Percentiles rank a stretch among this genome's conserved stretches.
Conservation (phyloP, 2,113 vertebrate genomes). For the Gallinago media region DNA sequence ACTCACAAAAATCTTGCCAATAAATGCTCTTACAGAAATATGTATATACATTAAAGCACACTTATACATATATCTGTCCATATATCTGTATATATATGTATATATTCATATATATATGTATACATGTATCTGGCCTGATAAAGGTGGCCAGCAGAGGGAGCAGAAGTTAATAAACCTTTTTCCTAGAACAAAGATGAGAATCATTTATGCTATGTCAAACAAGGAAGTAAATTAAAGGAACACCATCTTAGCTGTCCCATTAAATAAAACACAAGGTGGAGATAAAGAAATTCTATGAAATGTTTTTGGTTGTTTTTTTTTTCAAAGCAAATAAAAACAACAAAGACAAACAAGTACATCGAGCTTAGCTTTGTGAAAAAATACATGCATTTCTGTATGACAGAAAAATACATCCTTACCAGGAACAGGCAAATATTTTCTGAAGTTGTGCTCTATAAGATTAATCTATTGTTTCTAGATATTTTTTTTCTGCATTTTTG, state of each 20-base stretch:
- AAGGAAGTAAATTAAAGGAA: background rate
- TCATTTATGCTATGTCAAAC: background rate
- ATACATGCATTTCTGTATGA: background rate
- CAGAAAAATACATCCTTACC: background rate
- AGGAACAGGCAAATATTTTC: background rate
- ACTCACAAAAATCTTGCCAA: background rate
- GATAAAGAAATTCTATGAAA: background rate
- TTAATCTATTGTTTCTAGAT: background rate
- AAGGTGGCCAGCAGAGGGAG: conserved; percentile 60
- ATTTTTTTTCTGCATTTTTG: background rate
- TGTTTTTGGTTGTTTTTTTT: background rate
- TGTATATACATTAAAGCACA: background rate
- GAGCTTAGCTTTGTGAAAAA: background rate
- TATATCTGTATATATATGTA: too few species aligned
- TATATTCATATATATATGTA: too few species aligned
- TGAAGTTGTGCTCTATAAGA: background rate
- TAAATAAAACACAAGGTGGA: background rate
- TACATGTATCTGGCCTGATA: background rate
- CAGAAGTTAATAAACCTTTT: conserved; percentile 12
- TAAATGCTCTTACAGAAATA: background rate
- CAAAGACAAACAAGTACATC: background rate
- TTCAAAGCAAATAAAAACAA: background rate
- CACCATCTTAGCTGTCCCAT: background rate
- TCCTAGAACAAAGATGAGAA: background rate
- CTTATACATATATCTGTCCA: background rate